These are phyloP conservation scores for Anthonomus grandis DNA, from an alignment of 1,140 invertebrate species.

Conservation along the genomic window DNA sequence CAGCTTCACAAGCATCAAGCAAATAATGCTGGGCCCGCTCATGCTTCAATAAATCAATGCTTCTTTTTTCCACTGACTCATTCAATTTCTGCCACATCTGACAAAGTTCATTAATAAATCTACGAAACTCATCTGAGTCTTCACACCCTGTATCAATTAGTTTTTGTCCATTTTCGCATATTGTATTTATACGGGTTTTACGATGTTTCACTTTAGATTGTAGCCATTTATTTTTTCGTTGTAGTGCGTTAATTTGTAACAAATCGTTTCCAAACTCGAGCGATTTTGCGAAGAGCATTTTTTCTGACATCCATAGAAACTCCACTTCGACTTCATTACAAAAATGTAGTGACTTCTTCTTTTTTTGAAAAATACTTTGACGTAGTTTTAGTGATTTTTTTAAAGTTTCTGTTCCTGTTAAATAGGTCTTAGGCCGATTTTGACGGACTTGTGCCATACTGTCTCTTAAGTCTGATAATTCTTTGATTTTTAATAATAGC, in stretches of 20 bases:
- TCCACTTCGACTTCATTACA: constrained; percentile 98
- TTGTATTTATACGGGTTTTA: constrained; percentile 88
- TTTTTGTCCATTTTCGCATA: constrained; percentile 92
- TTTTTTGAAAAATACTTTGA: constrained; percentile 88
- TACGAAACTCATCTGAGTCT: constrained; percentile 81
- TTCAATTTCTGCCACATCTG: constrained; percentile 92
- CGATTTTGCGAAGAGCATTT: constrained; percentile 90
- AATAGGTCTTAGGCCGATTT: constrained; percentile 98
- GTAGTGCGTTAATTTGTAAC: constrained; percentile 95
- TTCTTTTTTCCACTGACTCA: constrained; percentile 69
- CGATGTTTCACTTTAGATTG: constrained; percentile 98
- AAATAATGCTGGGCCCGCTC: constrained; percentile 73
- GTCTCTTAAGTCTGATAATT: constrained; percentile 98
- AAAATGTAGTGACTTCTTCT: constrained; percentile 99
- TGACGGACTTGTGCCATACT: constrained; percentile 99
- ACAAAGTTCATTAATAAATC: constrained; percentile 83
- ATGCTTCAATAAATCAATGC: constrained; percentile 56
- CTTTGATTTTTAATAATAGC: too few relatives aligned
- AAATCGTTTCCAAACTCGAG: constrained; percentile 92
- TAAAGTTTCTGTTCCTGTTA: constrained; percentile 97
- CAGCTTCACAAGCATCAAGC: constrained; percentile 97
- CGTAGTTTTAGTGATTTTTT: constrained; percentile 91
- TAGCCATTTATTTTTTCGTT: constrained; percentile 96
- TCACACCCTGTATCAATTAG: constrained; percentile 95
- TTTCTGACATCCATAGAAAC: constrained; percentile 96